Conservation (phyloP, 2,113 vertebrate genomes). For the Polypterus senegalus region DNA sequence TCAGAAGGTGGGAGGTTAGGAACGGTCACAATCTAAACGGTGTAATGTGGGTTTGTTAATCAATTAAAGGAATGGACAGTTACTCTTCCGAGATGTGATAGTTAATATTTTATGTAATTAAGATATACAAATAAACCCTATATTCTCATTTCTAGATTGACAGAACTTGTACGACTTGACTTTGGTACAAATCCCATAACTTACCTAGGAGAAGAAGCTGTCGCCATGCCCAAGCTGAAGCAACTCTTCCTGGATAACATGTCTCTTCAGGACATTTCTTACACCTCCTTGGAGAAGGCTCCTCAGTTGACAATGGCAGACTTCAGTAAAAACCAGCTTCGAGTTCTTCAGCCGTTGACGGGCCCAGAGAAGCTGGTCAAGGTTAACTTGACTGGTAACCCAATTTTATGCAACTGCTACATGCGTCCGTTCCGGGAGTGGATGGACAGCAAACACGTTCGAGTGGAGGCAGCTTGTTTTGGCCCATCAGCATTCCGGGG, state of each 20-base stretch:
- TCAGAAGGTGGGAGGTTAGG: too few relatives aligned
- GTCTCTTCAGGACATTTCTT: slow-evolving; percentile 69
- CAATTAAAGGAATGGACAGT: too few relatives aligned
- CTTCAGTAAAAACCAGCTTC: slow-evolving; percentile 74
- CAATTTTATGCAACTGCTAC: slow-evolving; percentile 74
- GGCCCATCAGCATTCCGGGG: slow-evolving; percentile 53
- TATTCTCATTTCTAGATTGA: slow-evolving; percentile 34
- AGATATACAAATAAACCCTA: too few relatives aligned
- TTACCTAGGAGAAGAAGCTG: slow-evolving; percentile 62
- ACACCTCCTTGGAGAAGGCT: slow-evolving; percentile 54
- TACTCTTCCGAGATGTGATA: too few relatives aligned
- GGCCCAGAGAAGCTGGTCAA: slow-evolving; percentile 43
- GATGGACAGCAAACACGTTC: slow-evolving; percentile 47
- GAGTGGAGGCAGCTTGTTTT: slow-evolving; percentile 50
- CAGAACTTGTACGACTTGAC: slow-evolving; percentile 56
- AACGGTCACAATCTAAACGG: too few relatives aligned
- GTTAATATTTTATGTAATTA: too few relatives aligned
- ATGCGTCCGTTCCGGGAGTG: slow-evolving; percentile 67
- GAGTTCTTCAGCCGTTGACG: slow-evolving; percentile 54
- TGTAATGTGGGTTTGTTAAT: too few relatives aligned
- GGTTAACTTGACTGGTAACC: slow-evolving; percentile 68
- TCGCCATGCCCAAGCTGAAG: slow-evolving; percentile 68
- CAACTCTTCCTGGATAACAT: slow-evolving; percentile 74
- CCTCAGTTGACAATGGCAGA: slow-evolving; percentile 63
- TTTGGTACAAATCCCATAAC: slow-evolving; percentile 84